These are phyloP conservation scores for Arctopsyche grandis DNA, from an alignment of 1,140 invertebrate genomes.

Conservation along the genomic window DNA sequence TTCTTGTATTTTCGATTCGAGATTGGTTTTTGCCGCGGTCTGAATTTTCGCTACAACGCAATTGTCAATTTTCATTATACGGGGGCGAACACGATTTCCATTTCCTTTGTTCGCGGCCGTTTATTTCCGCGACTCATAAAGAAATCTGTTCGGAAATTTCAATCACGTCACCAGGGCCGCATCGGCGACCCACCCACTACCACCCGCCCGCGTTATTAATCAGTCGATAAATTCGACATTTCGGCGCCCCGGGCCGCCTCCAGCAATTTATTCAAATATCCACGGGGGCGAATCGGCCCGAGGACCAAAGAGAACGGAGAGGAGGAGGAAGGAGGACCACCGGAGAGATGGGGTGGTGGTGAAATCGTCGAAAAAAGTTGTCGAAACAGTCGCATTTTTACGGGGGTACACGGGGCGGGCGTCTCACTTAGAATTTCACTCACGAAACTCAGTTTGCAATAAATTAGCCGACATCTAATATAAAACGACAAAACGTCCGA, in stretches of 20 bases:
- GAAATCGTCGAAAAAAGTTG: neutral
- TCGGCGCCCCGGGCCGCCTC: slow-evolving; percentile 39
- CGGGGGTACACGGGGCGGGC: neutral
- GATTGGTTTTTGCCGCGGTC: slow-evolving; percentile 9
- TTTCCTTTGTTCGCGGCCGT: slow-evolving; percentile 32
- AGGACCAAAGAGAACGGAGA: neutral
- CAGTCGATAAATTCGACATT: slow-evolving; percentile 55
- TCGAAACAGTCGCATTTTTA: slow-evolving; percentile 24
- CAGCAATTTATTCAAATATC: slow-evolving; percentile 55
- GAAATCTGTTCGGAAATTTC: slow-evolving; percentile 41
- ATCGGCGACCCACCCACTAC: neutral
- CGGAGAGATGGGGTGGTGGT: neutral
- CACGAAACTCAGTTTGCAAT: slow-evolving; percentile 56
- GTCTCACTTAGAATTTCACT: slow-evolving; percentile 54
- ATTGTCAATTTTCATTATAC: slow-evolving; percentile 29
- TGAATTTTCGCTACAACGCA: slow-evolving; percentile 28
- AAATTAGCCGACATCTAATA: slow-evolving; percentile 56
- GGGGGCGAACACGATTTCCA: slow-evolving; percentile 27
- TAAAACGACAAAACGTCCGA: slow-evolving; percentile 55
- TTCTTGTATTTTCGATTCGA: neutral
- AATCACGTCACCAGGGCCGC: slow-evolving; percentile 37
- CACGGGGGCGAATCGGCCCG: slow-evolving; percentile 31
- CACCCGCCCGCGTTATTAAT: slow-evolving; percentile 51
- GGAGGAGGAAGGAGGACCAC: neutral
- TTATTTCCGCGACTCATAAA: slow-evolving; percentile 38